Conservation (phyloP, 2,888 invertebrate genomes). For the Lasioglossum calceatum region DNA sequence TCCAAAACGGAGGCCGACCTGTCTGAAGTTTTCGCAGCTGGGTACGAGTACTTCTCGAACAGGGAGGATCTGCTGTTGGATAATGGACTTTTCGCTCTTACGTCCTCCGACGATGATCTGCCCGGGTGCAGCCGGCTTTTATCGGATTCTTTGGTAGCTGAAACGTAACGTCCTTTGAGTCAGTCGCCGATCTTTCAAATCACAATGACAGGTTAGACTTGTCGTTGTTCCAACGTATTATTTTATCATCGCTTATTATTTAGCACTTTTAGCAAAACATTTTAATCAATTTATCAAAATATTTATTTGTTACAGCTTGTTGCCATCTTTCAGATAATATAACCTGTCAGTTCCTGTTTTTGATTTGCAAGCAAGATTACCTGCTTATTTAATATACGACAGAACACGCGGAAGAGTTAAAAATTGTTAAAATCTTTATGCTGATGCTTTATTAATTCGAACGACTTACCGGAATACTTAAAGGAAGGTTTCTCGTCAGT, state of each 20-base stretch:
- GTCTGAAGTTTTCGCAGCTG: conserved; percentile 75
- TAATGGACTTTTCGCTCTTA: conserved; percentile 76
- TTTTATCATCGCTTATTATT: neutral
- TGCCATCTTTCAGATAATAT: too few relatives aligned
- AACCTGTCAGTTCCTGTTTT: too few relatives aligned
- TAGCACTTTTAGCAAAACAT: too few relatives aligned
- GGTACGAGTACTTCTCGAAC: conserved; percentile 78
- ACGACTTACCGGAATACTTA: conserved; percentile 79
- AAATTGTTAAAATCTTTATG: too few relatives aligned
- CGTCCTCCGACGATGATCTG: conserved; percentile 73
- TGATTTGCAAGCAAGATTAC: too few relatives aligned
- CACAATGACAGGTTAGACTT: neutral
- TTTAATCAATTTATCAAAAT: too few relatives aligned
- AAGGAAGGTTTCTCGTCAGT: conserved; percentile 76
- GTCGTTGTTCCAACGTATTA: neutral
- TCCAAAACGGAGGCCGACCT: conserved; percentile 80
- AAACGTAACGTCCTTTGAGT: neutral
- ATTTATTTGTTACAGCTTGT: too few relatives aligned
- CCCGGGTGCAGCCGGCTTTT: conserved; percentile 76
- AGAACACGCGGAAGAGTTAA: too few relatives aligned
- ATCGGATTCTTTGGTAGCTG: conserved; percentile 77
- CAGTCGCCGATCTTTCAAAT: neutral
- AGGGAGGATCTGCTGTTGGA: conserved; percentile 77
- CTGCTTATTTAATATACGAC: too few relatives aligned
- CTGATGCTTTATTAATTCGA: neutral